Percentiles rank a stretch among this genome's conserved stretches.
Evolutionary conservation across 2,797 vertebrate species (phyloP).

Genomic region (Manis pentadactyla): DNA sequence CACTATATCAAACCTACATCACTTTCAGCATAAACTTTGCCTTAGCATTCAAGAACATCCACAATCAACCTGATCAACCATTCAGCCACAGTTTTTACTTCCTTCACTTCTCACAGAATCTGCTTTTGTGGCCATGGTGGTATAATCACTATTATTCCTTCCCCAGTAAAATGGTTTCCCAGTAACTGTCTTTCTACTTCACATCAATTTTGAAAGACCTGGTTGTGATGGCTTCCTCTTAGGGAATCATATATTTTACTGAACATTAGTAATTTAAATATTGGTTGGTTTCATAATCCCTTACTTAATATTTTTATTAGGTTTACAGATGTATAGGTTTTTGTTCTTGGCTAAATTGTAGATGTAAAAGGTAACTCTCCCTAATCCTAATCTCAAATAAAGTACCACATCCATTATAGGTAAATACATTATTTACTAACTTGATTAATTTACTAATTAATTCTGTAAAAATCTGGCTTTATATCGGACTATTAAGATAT

Average conservation of each 20-base stretch:
- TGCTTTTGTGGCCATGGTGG: not conserved
- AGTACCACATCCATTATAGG: not conserved
- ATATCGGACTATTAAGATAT: not conserved
- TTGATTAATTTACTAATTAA: not conserved
- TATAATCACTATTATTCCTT: not conserved
- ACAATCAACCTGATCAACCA: not conserved
- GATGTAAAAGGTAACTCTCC: not conserved
- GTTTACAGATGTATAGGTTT: not conserved
- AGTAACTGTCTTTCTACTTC: not conserved
- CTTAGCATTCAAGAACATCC: not conserved
- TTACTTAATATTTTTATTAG: not conserved
- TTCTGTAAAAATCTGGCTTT: not conserved
- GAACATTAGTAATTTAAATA: not conserved
- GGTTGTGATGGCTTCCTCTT: not conserved
- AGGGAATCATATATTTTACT: not conserved
- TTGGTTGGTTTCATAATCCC: not conserved
- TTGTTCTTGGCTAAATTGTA: conserved; percentile 22
- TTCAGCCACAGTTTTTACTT: not conserved
- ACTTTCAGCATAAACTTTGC: not conserved
- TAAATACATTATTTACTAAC: not conserved
- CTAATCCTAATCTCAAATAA: not conserved
- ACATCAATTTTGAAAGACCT: not conserved
- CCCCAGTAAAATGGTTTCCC: not conserved
- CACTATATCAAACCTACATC: not conserved
- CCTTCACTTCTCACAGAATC: not conserved